Base-by-base conservation (phyloP, 2,797 vertebrate genomes). In the Siniperca undulata region DNA sequence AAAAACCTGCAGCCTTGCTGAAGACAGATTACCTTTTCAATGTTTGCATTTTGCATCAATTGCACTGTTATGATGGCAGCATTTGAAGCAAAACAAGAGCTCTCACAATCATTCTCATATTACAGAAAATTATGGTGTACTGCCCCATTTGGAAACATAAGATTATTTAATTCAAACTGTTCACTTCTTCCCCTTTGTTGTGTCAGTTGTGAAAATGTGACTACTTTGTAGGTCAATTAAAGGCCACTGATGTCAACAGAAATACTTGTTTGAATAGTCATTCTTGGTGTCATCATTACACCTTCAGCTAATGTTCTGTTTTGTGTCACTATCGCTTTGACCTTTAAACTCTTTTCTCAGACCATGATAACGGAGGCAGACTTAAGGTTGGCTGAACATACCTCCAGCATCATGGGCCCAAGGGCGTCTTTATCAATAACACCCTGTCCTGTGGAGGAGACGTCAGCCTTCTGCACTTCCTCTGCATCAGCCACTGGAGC, bases 341-440 rank as follows among this genome's bases (percentile, higher is more conserved):
- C 75, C 62, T 74, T 76, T n/a, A 8, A 27, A 48, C 27, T 58
- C 53, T 19, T 69, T 46, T 17, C 46, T 60, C 14, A 10, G 24
- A 44, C 38, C 13, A 19, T 56, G 40, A 75, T 59, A 77, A 74
- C n/a, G 1, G 13, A 55, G 27, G 12, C 0, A 0, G 8, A 22
- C 16, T n/a, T 13, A 36, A 38, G 27, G 38, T 24, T 4, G 34
- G 11, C 22, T 17, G 10, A 58, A 65, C 80, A 19, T 89, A 97
- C 98, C 97, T 99, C 98, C 78, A 99, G 96, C 98, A 99, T 99
- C 98, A 99, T 98, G 78, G 98, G 98, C 90, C 98, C 98, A 68
- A 99, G 97, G 0, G 97, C 95, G 89, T 99, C 98, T 95, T 99
- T 99, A 95, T 99, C 98, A 46, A 99, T 99, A 94, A 98, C 97